Percentiles rank a stretch among this genome's conserved stretches.
Conservation (phyloP, 2,888 invertebrate genomes). For the Acleris emargana region DNA sequence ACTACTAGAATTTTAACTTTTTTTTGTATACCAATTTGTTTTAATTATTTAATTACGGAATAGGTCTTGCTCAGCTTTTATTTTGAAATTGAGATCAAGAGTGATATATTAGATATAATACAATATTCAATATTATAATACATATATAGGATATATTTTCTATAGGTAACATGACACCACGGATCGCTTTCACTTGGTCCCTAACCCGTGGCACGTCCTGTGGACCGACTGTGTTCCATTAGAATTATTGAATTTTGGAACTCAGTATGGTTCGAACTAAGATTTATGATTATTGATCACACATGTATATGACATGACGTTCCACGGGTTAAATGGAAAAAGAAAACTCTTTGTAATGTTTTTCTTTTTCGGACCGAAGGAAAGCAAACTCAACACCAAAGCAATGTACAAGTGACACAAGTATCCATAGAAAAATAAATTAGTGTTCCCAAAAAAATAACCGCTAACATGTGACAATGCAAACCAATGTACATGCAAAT, state of each 20-base stretch:
- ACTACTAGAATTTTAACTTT: no score
- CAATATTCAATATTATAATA: slow-evolving; percentile 18
- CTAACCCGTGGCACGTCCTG: not conserved
- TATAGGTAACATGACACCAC: slow-evolving; percentile 28
- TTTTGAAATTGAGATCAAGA: slow-evolving; percentile 19
- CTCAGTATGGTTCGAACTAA: no score
- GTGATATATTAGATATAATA: slow-evolving; percentile 23
- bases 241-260: no score
- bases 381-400: slow-evolving; percentile 56
- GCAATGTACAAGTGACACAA: slow-evolving; percentile 55
- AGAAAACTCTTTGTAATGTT: not conserved
- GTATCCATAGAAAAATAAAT: slow-evolving; percentile 45
- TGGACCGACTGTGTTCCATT: no score
- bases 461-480: slow-evolving; percentile 67
- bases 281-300: no score
- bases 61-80: slow-evolving; percentile 21
- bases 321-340: not conserved
- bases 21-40: no score
- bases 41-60: not conserved
- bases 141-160: not conserved
- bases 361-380: slow-evolving; percentile 28
- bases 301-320: no score
- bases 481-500: slow-evolving; percentile 82
- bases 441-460: slow-evolving; percentile 58
- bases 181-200: slow-evolving; percentile 42